These are phyloP conservation scores for Drosophila micromelanica DNA, from an alignment of 1,140 invertebrate species.

Conservation along the genomic window DNA sequence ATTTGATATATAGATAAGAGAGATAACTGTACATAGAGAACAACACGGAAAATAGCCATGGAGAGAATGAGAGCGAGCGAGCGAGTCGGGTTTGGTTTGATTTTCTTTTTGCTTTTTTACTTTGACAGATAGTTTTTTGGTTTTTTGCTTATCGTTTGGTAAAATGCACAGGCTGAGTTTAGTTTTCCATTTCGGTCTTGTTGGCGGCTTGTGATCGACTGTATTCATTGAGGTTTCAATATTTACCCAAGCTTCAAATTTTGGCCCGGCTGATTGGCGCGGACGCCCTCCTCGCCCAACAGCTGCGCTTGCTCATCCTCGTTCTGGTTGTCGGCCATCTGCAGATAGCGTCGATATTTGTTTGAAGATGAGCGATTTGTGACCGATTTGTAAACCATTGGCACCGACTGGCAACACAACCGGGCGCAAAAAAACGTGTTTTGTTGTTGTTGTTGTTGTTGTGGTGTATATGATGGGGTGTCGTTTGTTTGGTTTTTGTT, in stretches of 20 bases:
- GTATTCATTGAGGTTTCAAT: conserved; percentile 60
- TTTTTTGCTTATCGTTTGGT: conserved; percentile 28
- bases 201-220: conserved; percentile 24
- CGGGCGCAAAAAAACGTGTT: conserved; percentile 32
- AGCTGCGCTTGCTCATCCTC: conserved; percentile 97
- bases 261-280: conserved; percentile 96
- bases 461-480: conserved; percentile 22
- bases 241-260: conserved; percentile 95
- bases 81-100: conserved; percentile 39
- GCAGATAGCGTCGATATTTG: conserved; percentile 83
- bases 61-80: conserved; percentile 57
- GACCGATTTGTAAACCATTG: conserved; percentile 79
- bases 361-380: conserved; percentile 61
- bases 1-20: conserved; percentile 19
- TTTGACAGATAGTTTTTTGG: conserved; percentile 12
- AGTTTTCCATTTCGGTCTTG: conserved; percentile 59
- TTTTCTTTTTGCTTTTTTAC: conserved; percentile 9
- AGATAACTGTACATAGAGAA: conserved; percentile 29
- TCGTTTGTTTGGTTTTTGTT: conserved; percentile 42
- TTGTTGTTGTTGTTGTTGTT: background rate
- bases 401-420: conserved; percentile 83
- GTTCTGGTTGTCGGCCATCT: conserved; percentile 96
- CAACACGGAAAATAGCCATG: conserved; percentile 36
- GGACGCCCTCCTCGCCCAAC: conserved; percentile 96
- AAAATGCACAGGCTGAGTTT: conserved; percentile 62